A percentile compares a stretch with the other conserved stretches of the same genome.
Conservation (phyloP, 2,888 invertebrate genomes). For the Drosophila parthenogenetica region DNA sequence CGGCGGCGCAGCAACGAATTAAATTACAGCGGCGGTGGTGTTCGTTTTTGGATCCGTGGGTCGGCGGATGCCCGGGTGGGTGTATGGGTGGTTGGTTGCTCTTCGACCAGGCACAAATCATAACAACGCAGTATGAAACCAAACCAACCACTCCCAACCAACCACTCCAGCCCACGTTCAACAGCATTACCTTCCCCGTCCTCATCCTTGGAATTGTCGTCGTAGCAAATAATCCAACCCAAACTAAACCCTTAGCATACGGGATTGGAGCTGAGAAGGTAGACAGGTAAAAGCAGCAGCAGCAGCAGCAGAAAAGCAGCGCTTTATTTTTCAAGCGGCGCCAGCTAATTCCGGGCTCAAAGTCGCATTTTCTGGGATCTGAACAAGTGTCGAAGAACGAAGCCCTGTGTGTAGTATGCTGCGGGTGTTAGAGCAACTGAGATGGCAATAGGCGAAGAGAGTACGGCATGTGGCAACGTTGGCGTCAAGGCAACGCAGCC, state of each 20-base stretch:
- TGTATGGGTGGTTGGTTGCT: slow-evolving; percentile 22
- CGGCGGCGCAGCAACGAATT: slow-evolving; percentile 75
- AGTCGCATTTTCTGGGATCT: slow-evolving; percentile 79
- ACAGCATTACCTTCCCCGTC: neutral
- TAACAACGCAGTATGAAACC: slow-evolving; percentile 20
- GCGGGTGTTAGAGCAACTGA: slow-evolving; percentile 39
- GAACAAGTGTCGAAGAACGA: slow-evolving; percentile 63
- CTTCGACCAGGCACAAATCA: slow-evolving; percentile 50
- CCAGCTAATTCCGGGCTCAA: slow-evolving; percentile 82
- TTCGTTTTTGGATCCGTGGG: slow-evolving; percentile 27
- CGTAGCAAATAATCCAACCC: slow-evolving; percentile 77
- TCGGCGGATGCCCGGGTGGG: slow-evolving; percentile 20
- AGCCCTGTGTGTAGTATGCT: slow-evolving; percentile 32
- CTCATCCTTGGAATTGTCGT: slow-evolving; percentile 25
- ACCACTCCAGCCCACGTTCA: slow-evolving; percentile 33
- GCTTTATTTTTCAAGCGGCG: slow-evolving; percentile 64
- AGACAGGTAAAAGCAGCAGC: slow-evolving; percentile 1
- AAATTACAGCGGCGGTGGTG: slow-evolving; percentile 61
- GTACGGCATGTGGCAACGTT: slow-evolving; percentile 49
- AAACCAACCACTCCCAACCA: slow-evolving; percentile 6
- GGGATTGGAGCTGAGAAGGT: slow-evolving; percentile 1
- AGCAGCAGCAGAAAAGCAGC: slow-evolving; percentile 28
- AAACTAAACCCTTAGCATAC: slow-evolving; percentile 29
- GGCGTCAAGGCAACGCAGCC: slow-evolving; percentile 77
- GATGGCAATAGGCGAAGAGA: slow-evolving; percentile 47